These are phyloP conservation scores for Rhinolophus ferrumequinum DNA, from an alignment of 2,113 vertebrate species.

Conservation along the genomic window DNA sequence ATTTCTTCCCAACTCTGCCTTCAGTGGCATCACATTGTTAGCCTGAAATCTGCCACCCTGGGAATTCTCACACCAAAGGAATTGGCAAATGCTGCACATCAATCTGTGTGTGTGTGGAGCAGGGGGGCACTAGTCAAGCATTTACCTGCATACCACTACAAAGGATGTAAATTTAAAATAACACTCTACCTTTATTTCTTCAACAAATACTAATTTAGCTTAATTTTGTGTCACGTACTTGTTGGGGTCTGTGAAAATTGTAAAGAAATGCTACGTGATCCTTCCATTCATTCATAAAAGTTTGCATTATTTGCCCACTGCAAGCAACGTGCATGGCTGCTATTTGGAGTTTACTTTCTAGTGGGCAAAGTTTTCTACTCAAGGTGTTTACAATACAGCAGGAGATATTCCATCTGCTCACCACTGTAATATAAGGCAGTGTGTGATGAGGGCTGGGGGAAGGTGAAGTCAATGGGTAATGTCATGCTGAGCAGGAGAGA, in stretches of 20 bases:
- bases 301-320: neutral
- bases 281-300: neutral
- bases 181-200: neutral
- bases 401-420: neutral
- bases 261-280: neutral
- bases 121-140: neutral
- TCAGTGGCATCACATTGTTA: neutral
- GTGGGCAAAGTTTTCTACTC: neutral
- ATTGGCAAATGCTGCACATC: neutral
- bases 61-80: neutral
- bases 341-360: neutral
- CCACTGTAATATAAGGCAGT: neutral
- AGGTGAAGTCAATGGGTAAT: neutral
- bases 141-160: neutral
- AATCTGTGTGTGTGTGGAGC: neutral
- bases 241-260: neutral
- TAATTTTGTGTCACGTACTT: neutral
- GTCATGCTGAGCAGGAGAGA: neutral
- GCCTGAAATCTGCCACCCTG: neutral
- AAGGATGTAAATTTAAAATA: neutral
- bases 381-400: neutral
- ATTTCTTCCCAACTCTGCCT: neutral
- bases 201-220: neutral
- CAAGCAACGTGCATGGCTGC: neutral
- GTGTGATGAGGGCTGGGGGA: neutral